Percentiles rank a stretch among this genome's conserved stretches.
Conservation (phyloP, 2,797 vertebrate genomes). For the Huso huso region DNA sequence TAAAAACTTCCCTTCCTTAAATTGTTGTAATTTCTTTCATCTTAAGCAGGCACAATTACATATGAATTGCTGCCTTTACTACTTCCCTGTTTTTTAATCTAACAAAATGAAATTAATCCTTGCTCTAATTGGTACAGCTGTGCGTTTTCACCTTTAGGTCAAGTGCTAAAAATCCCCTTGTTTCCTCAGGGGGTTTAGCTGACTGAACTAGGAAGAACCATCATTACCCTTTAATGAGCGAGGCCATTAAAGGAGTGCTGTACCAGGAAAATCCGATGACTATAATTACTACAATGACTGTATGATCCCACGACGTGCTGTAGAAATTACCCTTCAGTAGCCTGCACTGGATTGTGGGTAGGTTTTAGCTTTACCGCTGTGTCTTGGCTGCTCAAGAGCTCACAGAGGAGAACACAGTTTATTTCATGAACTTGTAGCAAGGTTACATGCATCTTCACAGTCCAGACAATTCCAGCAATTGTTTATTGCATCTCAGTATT, state of each 20-base stretch:
- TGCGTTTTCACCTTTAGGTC: constrained; percentile 10
- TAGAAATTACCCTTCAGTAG: constrained; percentile 6
- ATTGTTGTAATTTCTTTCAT: neutral
- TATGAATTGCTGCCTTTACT: neutral
- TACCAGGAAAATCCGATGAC: constrained; percentile 3
- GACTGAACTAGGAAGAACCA: constrained; percentile 8
- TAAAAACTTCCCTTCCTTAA: neutral
- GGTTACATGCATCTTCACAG: too few relatives aligned
- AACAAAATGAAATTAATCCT: constrained; percentile 10
- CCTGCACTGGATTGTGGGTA: too few relatives aligned
- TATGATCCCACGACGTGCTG: constrained; percentile 4
- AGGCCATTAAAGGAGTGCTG: constrained; percentile 4
- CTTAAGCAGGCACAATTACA: constrained; percentile 3
- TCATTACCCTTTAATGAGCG: constrained; percentile 7
- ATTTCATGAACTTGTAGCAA: too few relatives aligned
- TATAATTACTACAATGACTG: constrained; percentile 5
- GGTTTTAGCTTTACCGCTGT: too few relatives aligned
- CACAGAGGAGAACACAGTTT: too few relatives aligned
- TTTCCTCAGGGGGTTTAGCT: constrained; percentile 2
- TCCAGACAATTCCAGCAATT: too few relatives aligned
- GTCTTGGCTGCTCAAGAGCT: too few relatives aligned
- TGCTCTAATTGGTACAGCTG: constrained; percentile 15
- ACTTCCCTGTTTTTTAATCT: constrained; percentile 1
- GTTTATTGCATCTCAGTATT: too few relatives aligned
- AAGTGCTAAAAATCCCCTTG: constrained; percentile 9